These are phyloP conservation scores for Melanotus villosus DNA, from an alignment of 2,888 invertebrate species.

Conservation along the genomic window DNA sequence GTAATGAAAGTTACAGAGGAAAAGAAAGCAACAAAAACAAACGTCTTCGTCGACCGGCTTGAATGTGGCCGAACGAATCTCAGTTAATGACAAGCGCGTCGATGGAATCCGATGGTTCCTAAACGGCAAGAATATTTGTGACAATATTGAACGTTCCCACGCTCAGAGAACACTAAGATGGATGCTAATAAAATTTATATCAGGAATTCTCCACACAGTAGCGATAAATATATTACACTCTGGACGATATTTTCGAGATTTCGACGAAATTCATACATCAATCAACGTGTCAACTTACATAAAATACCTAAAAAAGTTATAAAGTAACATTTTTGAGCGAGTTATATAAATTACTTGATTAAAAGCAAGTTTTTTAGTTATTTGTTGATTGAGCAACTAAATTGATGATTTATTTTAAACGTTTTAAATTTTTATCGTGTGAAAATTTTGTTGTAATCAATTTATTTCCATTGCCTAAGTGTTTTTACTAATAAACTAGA, in stretches of 20 bases:
- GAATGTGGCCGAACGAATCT: constrained; percentile 53
- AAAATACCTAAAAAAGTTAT: constrained; percentile 46
- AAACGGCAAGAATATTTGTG: constrained; percentile 64
- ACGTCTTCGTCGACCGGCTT: constrained; percentile 37
- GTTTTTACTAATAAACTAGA: constrained; percentile 33
- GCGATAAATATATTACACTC: constrained; percentile 61
- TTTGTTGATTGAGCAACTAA: constrained; percentile 48
- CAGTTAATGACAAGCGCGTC: constrained; percentile 61
- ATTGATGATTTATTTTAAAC: constrained; percentile 41
- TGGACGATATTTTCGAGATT: constrained; percentile 59
- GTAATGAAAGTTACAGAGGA: constrained; percentile 41
- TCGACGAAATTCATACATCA: constrained; percentile 54
- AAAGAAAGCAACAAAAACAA: constrained; percentile 44
- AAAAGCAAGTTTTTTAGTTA: constrained; percentile 44
- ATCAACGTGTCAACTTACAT: constrained; percentile 52
- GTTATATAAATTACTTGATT: constrained; percentile 48
- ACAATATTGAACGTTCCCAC: constrained; percentile 75
- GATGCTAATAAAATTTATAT: constrained; percentile 52
- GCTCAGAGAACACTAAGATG: constrained; percentile 61
- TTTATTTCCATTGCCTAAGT: constrained; percentile 35
- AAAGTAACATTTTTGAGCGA: constrained; percentile 46
- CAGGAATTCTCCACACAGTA: constrained; percentile 56
- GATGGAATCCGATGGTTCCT: constrained; percentile 65
- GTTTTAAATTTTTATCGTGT: constrained; percentile 45
- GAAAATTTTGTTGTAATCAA: constrained; percentile 43